These are phyloP conservation scores for Resseliella maxima DNA, from an alignment of 2,888 invertebrate species.

Conservation along the genomic window DNA sequence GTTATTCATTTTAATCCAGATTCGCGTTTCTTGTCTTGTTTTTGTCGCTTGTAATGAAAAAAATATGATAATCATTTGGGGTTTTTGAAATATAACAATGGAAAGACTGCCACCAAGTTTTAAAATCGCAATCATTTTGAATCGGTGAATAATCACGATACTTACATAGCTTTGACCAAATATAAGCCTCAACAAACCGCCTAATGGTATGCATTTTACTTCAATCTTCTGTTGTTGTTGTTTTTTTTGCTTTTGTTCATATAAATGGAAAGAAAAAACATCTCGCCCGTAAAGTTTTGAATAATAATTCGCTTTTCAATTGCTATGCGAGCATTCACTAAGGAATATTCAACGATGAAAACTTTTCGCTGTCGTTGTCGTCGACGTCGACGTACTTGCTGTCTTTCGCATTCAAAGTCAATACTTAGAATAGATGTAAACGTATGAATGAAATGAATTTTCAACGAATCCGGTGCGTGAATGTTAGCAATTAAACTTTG, in stretches of 20 bases:
- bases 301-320: constrained; percentile 37
- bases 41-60: constrained; percentile 7
- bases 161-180: not conserved
- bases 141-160: constrained; percentile 16
- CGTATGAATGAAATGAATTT: constrained; percentile 18
- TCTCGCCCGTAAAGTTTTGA: constrained; percentile 18
- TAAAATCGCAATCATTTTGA: not conserved
- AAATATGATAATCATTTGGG: not conserved
- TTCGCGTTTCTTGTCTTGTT: not conserved
- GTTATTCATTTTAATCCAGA: not conserved
- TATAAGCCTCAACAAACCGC: not conserved
- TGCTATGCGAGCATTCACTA: not conserved
- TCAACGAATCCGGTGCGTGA: not conserved
- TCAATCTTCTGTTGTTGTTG: not conserved
- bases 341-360: not conserved
- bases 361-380: constrained; percentile 5
- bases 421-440: not conserved
- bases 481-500: not conserved
- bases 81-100: not conserved
- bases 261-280: not conserved
- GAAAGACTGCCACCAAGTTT: not conserved
- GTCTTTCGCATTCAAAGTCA: constrained; percentile 34
- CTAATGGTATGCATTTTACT: not conserved
- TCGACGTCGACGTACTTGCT: not conserved
- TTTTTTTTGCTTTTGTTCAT: too few species aligned